Percentiles rank a stretch among this genome's conserved stretches.
Conservation (phyloP, 2,888 invertebrate genomes). For the Incurvaria masculella region DNA sequence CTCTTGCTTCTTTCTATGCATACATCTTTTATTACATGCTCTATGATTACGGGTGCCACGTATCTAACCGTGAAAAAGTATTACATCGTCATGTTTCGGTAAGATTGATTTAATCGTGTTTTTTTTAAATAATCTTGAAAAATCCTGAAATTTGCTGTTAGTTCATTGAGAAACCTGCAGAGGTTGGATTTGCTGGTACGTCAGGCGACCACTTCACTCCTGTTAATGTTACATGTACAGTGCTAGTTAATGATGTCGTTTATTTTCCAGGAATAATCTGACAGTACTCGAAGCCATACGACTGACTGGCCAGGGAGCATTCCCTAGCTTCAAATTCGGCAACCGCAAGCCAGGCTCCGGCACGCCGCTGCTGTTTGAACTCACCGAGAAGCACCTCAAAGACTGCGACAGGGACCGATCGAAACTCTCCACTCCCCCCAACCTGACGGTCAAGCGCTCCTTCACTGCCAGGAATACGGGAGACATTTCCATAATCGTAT, state of each 20-base stretch:
- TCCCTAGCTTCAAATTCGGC: conserved; percentile 84
- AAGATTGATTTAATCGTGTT: too few species aligned
- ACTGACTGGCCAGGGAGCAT: conserved; percentile 79
- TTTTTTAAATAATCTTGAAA: too few species aligned
- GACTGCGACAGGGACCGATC: conserved; percentile 43
- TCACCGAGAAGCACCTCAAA: conserved; percentile 56
- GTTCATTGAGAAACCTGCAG: too few species aligned
- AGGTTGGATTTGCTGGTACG: too few species aligned
- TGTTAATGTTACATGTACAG: too few species aligned
- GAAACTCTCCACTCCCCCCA: conserved; percentile 8
- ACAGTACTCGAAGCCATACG: conserved; percentile 86
- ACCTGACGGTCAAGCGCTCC: conserved; percentile 63
- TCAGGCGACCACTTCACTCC: too few species aligned
- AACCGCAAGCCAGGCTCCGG: conserved; percentile 78
- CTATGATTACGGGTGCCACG: too few species aligned
- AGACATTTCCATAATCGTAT: conserved; percentile 70
- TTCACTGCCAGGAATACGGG: conserved; percentile 83
- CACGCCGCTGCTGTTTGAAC: conserved; percentile 77
- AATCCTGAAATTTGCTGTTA: too few species aligned
- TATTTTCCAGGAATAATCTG: conserved; percentile 75
- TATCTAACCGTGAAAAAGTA: too few species aligned
- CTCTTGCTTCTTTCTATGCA: too few species aligned
- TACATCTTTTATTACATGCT: too few species aligned
- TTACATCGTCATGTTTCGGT: too few species aligned
- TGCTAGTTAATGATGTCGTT: background rate